These are phyloP conservation scores for Drosophila arizonae DNA, from an alignment of 1,140 invertebrate genomes.

Conservation along the genomic window DNA sequence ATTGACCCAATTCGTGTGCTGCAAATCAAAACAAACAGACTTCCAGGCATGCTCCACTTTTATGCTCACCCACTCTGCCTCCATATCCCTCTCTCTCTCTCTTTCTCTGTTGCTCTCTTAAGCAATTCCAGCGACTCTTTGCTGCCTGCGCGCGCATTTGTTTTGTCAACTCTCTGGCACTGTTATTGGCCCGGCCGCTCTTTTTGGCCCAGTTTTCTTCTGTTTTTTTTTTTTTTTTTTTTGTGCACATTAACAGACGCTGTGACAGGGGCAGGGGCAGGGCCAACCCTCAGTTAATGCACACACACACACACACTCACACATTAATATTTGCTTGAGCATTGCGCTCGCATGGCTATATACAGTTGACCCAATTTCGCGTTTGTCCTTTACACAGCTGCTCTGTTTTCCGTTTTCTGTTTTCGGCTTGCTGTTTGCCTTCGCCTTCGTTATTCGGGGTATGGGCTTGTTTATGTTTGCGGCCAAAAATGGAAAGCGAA, in stretches of 20 bases:
- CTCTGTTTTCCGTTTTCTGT: slow-evolving; percentile 65
- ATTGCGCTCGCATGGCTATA: slow-evolving; percentile 40
- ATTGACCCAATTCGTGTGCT: slow-evolving; percentile 63
- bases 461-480: slow-evolving; percentile 76
- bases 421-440: slow-evolving; percentile 40
- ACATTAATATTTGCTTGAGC: slow-evolving; percentile 17
- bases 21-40: slow-evolving; percentile 57
- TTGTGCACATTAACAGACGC: slow-evolving; percentile 56
- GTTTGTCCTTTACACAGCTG: slow-evolving; percentile 75
- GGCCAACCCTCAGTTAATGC: slow-evolving; percentile 51
- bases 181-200: slow-evolving; percentile 53
- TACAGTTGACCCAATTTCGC: slow-evolving; percentile 76
- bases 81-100: slow-evolving; percentile 16
- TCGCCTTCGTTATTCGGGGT: slow-evolving; percentile 42
- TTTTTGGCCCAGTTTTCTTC: slow-evolving; percentile 59
- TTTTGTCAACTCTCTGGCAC: slow-evolving; percentile 25
- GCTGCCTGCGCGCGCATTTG: slow-evolving; percentile 15
- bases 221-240: not conserved
- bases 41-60: slow-evolving; percentile 29
- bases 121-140: no score
- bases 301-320: slow-evolving; percentile 13
- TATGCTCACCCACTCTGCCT: slow-evolving; percentile 12
- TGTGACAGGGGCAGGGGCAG: slow-evolving; percentile 51
- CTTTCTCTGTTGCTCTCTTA: not conserved
- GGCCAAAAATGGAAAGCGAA: slow-evolving; percentile 46